Evolutionary conservation across 2,797 vertebrate genomes (phyloP).

Genomic region (Oophaga sylvatica): DNA sequence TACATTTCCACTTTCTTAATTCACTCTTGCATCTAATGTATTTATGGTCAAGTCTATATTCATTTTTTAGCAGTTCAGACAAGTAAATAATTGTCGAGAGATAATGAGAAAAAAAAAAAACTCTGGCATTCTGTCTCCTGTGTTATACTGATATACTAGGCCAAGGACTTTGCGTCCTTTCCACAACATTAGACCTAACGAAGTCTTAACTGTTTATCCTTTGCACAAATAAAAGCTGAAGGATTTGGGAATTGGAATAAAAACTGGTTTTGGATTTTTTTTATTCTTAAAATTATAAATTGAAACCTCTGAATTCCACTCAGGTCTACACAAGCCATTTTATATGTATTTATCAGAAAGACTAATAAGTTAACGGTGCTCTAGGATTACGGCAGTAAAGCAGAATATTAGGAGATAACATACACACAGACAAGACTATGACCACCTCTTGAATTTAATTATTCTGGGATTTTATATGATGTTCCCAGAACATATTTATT

Average conservation of each 20-base stretch:
- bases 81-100: constrained; percentile 17
- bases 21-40: constrained; percentile 2
- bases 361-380: neutral
- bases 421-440: neutral
- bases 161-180: constrained; percentile 25
- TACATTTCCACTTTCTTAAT: neutral
- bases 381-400: neutral
- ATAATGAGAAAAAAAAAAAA: constrained; percentile 8
- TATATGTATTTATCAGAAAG: neutral
- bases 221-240: neutral
- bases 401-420: neutral
- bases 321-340: neutral
- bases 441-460: too few relatives aligned
- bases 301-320: neutral
- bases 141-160: neutral
- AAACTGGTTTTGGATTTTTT: neutral
- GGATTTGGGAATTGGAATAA: neutral
- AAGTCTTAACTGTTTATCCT: constrained; percentile 13
- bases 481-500: too few relatives aligned
- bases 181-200: constrained; percentile 27
- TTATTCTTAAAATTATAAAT: neutral
- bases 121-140: neutral
- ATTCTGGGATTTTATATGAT: too few relatives aligned
- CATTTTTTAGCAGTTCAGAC: constrained; percentile 17
- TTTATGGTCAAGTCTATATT: constrained; percentile 21